Percentiles rank a stretch among this genome's conserved stretches.
Evolutionary conservation across 2,888 invertebrate genomes (phyloP).

Genomic region (Fragum whitleyi): DNA sequence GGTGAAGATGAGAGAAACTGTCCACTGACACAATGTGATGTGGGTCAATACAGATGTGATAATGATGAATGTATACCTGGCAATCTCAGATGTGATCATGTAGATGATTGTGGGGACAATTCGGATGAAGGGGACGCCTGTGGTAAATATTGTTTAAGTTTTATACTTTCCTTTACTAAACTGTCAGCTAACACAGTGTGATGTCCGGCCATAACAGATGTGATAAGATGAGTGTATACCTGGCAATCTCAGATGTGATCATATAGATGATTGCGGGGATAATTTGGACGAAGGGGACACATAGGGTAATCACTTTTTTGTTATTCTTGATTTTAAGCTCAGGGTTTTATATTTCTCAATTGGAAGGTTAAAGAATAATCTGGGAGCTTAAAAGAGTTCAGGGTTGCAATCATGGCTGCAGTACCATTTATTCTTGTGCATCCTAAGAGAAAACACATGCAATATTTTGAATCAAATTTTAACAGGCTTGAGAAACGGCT

Average conservation of each 20-base stretch:
- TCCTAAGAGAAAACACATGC: no score
- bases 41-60: constrained; percentile 76
- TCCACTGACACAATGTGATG: constrained; percentile 44
- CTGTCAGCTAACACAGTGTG: constrained; percentile 67
- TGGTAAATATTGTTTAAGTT: constrained; percentile 21
- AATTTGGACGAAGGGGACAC: constrained; percentile 84
- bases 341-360: no score
- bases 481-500: no score
- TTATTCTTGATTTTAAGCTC: no score
- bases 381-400: no score
- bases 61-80: constrained; percentile 81
- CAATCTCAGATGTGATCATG: constrained; percentile 91
- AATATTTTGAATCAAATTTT: no score
- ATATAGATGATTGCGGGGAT: constrained; percentile 91
- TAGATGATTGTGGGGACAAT: constrained; percentile 91
- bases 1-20: constrained; percentile 85
- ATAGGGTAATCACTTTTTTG: constrained; percentile 32
- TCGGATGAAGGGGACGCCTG: constrained; percentile 78
- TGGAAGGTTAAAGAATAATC: no score
- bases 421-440: no score
- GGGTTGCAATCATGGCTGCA: no score
- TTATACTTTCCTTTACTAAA: no score
- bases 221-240: constrained; percentile 81
- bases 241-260: constrained; percentile 90
- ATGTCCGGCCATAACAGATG: constrained; percentile 76